phyloP scores from a whole-genome alignment of 1,140 invertebrate species.

The Pogonomyrmex barbatus region DNA sequence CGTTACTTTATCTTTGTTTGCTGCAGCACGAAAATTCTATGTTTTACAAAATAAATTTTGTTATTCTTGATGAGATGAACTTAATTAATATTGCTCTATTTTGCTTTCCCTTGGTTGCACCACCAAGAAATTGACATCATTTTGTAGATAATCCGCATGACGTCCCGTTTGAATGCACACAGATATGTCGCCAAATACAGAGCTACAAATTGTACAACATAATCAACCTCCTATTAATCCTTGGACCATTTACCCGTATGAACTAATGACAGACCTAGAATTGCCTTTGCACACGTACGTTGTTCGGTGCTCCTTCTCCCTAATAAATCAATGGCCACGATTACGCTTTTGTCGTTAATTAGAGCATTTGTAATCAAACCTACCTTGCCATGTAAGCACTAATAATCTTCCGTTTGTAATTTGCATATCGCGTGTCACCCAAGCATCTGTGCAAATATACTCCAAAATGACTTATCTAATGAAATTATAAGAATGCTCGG shows the following conservation, averaged over 20 bases:
- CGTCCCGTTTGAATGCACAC: background rate
- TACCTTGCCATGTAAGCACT: constrained; percentile 51
- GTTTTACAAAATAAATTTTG: background rate
- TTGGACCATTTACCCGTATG: constrained; percentile 51
- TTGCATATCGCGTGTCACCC: constrained; percentile 29
- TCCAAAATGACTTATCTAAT: background rate
- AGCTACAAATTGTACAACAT: constrained; percentile 55
- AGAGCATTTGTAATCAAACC: constrained; percentile 61
- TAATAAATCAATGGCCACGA: constrained; percentile 58
- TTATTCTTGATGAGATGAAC: background rate
- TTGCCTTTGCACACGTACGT: constrained; percentile 49
- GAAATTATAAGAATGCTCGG: background rate
- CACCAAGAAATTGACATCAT: background rate
- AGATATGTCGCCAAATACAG: constrained; percentile 1
- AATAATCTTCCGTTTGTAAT: constrained; percentile 59
- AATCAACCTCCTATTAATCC: constrained; percentile 61
- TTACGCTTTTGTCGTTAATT: constrained; percentile 61
- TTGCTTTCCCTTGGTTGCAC: background rate
- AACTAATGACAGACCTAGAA: constrained; percentile 63
- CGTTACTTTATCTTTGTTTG: background rate
- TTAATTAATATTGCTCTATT: background rate
- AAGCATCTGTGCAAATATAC: constrained; percentile 20
- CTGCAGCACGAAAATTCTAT: background rate
- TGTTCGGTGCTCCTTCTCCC: constrained; percentile 48
- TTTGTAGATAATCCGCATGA: constrained; percentile 20